A percentile compares a stretch with the other conserved stretches of the same genome.
phyloP scores from a whole-genome alignment of 2,797 vertebrate species.

The Falco rusticolus region DNA sequence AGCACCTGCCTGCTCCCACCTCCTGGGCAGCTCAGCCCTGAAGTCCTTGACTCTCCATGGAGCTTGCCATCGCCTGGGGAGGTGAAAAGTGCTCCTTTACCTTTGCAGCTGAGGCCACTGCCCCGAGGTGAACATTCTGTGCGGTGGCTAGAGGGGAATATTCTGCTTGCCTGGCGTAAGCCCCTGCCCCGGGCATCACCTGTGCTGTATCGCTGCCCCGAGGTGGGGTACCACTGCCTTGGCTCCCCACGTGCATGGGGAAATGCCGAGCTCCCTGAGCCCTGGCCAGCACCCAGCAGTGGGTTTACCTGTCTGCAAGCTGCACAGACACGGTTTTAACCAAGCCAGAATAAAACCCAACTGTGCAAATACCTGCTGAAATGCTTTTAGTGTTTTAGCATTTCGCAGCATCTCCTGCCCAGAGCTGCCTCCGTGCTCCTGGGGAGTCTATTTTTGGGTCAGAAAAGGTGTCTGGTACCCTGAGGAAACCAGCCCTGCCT shows the following conservation, averaged over 20 bases:
- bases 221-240: background rate
- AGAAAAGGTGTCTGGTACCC: background rate
- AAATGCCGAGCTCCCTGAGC: background rate
- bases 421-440: background rate
- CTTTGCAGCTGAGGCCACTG: background rate
- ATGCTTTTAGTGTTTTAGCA: background rate
- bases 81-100: background rate
- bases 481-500: background rate
- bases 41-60: background rate
- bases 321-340: background rate
- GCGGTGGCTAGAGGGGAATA: accelerated
- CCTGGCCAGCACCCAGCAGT: background rate
- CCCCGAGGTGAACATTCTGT: background rate
- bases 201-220: background rate
- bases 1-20: background rate
- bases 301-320: background rate
- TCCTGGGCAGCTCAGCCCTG: background rate
- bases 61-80: background rate
- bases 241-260: accelerated
- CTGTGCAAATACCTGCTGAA: background rate
- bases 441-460: background rate
- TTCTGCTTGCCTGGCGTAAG: background rate
- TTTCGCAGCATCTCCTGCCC: background rate
- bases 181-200: accelerated
- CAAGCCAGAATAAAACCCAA: background rate